Evolutionary conservation across 2,797 vertebrate species (phyloP).

Genomic region (Urocyon cinereoargenteus): DNA sequence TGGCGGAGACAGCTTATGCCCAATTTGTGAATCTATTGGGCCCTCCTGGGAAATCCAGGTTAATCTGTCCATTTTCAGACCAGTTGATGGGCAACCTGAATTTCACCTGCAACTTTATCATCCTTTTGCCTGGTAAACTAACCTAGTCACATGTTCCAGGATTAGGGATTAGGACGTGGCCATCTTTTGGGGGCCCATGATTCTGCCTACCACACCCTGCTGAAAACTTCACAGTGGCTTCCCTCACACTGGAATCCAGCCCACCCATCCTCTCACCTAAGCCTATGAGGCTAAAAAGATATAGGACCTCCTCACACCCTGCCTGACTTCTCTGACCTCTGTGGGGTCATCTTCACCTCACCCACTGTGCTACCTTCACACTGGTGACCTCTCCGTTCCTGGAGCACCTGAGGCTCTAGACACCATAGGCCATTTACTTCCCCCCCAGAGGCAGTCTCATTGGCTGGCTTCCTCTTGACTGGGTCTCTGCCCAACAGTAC

Average conservation of each 20-base stretch:
- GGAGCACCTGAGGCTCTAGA: not conserved
- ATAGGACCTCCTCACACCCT: not conserved
- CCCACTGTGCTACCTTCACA: not conserved
- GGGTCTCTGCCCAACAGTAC: not conserved
- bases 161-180: not conserved
- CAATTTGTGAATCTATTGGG: not conserved
- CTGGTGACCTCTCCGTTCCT: not conserved
- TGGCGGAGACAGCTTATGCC: accelerated
- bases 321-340: not conserved
- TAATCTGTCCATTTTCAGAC: not conserved
- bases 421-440: not conserved
- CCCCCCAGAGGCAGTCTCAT: not conserved
- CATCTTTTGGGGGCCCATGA: not conserved
- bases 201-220: not conserved
- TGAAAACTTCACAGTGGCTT: not conserved
- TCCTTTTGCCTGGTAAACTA: not conserved
- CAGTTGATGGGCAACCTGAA: not conserved
- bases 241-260: not conserved
- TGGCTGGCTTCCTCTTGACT: not conserved
- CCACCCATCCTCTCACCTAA: not conserved
- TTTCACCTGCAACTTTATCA: not conserved
- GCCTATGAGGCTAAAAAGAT: not conserved
- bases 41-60: not conserved
- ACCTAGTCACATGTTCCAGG: not conserved
- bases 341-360: not conserved